Evolutionary conservation across 2,888 invertebrate genomes (phyloP), one percentile per base, ranked within the genome.

Genomic region (Heterodera filipjevi): DNA sequence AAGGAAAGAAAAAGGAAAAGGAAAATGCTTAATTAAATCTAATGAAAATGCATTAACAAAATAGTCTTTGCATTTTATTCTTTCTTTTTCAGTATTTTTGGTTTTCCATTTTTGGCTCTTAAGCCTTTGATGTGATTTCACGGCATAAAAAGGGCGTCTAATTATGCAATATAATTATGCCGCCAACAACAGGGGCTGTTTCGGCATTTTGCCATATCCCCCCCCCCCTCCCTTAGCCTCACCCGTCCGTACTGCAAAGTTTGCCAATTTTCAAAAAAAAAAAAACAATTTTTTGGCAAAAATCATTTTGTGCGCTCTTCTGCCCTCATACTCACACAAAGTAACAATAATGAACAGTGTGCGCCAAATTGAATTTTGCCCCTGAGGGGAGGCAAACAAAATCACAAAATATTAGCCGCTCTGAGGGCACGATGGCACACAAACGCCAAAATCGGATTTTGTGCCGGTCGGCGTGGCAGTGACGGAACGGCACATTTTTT

Each of bases 321-420:
- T 10, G 39, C 39, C 39, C 39, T 39, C 39, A 39, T 39, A 6
- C 39, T 6, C 12, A 39, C 12, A 12, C 6, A 39, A 39, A 39
- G 39, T 39, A 12, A 39, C 39, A 39, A 12, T 39, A 12, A 39
- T 59, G 19, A 27, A 27, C n/a, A 49, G 16, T 14, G 49, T 49
- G 49, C 27, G 59, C n/a, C 59, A 59, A 59, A 59, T 59, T 59
- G 59, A 59, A 59, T 59, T 59, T 59, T 59, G 59, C 59, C 59
- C n/a, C 59, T 59, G 8, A n/a, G 59, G 59, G 27, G 27, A 59
- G 59, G 59, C 59, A 59, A n/a, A 49, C 2, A 3, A 59, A 59
- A 59, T 59, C 59, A 22, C 22, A 59, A 19, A 19, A 19, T 14
- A 14, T 19, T 49, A 49, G 16, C 49, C 49, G 49, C 49, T 19